Conservation (phyloP, 2,888 invertebrate genomes). For the Agriotes lineatus region DNA sequence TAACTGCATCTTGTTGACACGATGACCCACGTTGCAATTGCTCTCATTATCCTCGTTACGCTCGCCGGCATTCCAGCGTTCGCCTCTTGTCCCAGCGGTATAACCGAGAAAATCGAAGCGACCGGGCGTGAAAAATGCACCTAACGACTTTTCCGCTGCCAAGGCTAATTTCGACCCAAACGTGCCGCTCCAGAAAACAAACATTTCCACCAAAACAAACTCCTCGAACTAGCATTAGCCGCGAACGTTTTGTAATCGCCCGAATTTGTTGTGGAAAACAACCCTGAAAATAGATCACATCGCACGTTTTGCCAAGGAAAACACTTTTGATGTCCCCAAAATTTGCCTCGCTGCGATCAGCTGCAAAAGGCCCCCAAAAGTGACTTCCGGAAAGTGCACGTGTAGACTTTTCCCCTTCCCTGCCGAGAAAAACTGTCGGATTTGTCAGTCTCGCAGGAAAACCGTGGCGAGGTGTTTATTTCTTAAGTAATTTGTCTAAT, state of each 20-base stretch:
- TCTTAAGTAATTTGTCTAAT: background rate
- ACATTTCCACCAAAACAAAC: slow-evolving; percentile 15
- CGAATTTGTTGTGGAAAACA: slow-evolving; percentile 22
- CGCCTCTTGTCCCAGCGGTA: no score
- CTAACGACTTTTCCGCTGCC: no score
- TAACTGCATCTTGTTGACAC: no score
- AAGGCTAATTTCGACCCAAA: no score
- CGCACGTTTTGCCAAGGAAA: slow-evolving; percentile 33
- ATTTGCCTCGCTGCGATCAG: background rate
- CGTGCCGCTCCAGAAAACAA: background rate
- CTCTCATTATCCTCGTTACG: no score
- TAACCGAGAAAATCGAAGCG: no score
- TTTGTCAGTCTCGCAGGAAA: background rate
- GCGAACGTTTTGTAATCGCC: slow-evolving; percentile 5
- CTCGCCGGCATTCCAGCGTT: no score
- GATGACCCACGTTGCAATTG: no score
- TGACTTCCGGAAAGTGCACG: slow-evolving; percentile 28
- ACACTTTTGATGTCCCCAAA: slow-evolving; percentile 27
- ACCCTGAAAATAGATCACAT: slow-evolving; percentile 30
- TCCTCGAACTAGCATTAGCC: background rate
- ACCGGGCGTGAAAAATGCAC: no score
- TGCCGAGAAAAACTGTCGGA: background rate
- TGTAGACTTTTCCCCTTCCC: slow-evolving; percentile 1
- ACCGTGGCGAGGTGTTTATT: background rate
- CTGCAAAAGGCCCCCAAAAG: background rate